Evolutionary conservation across 2,797 vertebrate species (phyloP).

Genomic region (Anolis apletophallus): DNA sequence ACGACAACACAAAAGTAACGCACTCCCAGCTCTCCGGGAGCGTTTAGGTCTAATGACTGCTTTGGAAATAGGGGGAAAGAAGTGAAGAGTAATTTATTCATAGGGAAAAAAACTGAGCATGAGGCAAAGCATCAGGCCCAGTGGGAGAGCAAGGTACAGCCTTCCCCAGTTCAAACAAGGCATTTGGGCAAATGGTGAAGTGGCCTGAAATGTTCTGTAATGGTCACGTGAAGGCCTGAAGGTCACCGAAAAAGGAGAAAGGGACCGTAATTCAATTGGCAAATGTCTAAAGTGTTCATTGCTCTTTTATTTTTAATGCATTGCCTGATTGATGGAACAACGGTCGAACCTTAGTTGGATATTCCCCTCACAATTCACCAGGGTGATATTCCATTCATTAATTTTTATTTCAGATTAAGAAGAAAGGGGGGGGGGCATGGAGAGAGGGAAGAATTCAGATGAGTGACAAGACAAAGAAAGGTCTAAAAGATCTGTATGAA

Average conservation of each 20-base stretch:
- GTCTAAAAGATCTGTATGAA: no score
- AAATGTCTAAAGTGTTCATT: slow-evolving; percentile 3
- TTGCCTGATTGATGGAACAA: not conserved
- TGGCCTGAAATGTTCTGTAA: not conserved
- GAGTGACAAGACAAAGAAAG: not conserved
- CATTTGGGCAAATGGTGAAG: not conserved
- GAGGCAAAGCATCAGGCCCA: not conserved
- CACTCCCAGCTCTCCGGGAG: not conserved
- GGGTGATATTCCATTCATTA: not conserved
- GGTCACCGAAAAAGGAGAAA: not conserved
- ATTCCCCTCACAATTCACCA: not conserved
- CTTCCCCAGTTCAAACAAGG: not conserved
- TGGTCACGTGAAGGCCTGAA: not conserved
- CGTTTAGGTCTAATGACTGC: not conserved
- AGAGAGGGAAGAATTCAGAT: not conserved
- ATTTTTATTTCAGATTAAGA: not conserved
- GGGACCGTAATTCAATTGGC: not conserved
- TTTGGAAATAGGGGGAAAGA: not conserved
- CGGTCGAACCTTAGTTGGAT: not conserved
- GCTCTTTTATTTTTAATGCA: slow-evolving; percentile 2
- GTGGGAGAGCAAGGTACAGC: not conserved
- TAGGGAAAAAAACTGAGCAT: not conserved
- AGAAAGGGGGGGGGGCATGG: not conserved
- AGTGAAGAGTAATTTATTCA: not conserved
- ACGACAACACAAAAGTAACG: not conserved